These are phyloP conservation scores for Heterocephalus glaber DNA, from an alignment of 2,113 vertebrate species.

Conservation along the genomic window DNA sequence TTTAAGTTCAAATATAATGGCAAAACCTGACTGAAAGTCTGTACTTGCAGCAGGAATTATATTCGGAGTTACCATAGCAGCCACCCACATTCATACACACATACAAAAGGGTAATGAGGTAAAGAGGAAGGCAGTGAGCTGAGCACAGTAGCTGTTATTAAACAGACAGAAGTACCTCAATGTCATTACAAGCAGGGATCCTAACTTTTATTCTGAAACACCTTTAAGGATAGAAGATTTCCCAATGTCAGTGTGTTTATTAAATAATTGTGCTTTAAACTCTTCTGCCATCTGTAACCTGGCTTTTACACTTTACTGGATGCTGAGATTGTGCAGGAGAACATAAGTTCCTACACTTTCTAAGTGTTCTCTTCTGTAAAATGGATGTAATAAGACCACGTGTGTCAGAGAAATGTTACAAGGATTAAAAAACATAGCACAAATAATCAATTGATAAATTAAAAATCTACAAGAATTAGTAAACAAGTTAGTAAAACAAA, in stretches of 20 bases:
- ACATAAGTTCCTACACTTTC: no score
- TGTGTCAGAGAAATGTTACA: background rate
- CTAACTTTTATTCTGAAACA: constrained; percentile 18
- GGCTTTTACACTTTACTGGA: background rate
- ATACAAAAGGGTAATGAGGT: background rate
- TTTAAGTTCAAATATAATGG: constrained; percentile 74
- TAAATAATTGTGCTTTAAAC: background rate
- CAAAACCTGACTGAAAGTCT: constrained; percentile 69
- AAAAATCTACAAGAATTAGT: background rate
- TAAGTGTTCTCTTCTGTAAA: background rate
- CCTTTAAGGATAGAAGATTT: constrained; percentile 19
- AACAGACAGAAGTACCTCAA: constrained; percentile 70
- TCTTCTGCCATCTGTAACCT: background rate
- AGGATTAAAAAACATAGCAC: background rate
- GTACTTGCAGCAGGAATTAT: constrained; percentile 76
- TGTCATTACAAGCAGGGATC: constrained; percentile 62
- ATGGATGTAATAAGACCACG: background rate
- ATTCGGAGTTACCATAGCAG: constrained; percentile 87
- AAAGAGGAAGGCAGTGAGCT: constrained; percentile 60
- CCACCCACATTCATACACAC: constrained; percentile 81
- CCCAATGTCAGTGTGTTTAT: background rate
- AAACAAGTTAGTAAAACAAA: background rate
- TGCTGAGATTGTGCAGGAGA: background rate
- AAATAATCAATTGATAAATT: background rate
- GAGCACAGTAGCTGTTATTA: constrained; percentile 82